Evolutionary conservation across 1,140 invertebrate species (phyloP).

Genomic region (Spodoptera litura): DNA sequence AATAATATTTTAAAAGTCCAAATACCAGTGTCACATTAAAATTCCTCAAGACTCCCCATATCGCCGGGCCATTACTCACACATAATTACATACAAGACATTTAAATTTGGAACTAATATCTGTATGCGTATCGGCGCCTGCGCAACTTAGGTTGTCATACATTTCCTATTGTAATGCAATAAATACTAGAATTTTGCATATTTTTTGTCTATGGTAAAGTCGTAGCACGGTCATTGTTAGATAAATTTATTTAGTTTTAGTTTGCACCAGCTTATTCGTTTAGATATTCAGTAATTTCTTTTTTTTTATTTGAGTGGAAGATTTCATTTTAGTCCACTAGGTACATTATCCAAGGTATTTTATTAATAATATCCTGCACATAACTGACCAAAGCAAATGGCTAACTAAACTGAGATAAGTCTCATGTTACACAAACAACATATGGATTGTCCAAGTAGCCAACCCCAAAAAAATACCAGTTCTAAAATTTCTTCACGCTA

Average conservation of each 20-base stretch:
- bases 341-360: no score
- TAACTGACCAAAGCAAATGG: no score
- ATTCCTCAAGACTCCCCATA: conserved; percentile 17
- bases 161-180: conserved; percentile 19
- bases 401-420: no score
- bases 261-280: no score
- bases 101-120: conserved; percentile 30
- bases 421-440: no score
- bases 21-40: conserved; percentile 4
- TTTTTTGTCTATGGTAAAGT: neutral
- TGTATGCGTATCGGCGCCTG: conserved; percentile 20
- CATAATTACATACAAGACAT: conserved; percentile 7
- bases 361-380: no score
- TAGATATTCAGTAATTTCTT: no score
- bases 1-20: neutral
- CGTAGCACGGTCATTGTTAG: neutral
- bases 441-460: no score
- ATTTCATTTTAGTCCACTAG: no score
- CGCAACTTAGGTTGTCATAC: conserved; percentile 26
- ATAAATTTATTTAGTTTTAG: no score
- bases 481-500: neutral
- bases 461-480: no score
- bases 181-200: conserved; percentile 27
- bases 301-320: no score
- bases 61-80: conserved; percentile 16